Evolutionary conservation across 2,797 vertebrate genomes (phyloP).

Genomic region (Chrysolophus pictus): DNA sequence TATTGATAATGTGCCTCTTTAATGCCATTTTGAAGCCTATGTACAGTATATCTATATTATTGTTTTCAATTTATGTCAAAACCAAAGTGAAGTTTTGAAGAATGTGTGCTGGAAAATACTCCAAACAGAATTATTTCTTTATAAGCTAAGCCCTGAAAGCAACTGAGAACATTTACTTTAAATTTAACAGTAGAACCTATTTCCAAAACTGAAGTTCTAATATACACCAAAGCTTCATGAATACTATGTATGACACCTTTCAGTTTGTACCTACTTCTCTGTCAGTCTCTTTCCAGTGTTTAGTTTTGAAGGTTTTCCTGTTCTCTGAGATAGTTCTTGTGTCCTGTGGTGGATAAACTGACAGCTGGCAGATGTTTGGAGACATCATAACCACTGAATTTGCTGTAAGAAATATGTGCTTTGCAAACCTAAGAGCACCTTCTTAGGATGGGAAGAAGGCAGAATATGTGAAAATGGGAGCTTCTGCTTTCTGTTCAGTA

Average conservation of each 20-base stretch:
- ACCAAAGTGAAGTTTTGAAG: conserved; percentile 58
- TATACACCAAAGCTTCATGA: neutral
- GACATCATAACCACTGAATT: neutral
- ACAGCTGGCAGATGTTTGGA: neutral
- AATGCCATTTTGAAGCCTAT: conserved; percentile 64
- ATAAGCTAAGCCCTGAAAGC: conserved; percentile 54
- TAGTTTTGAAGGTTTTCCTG: conserved; percentile 4
- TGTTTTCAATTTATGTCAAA: conserved; percentile 71
- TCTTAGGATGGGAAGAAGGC: neutral
- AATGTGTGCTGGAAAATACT: conserved; percentile 52
- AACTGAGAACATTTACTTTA: conserved; percentile 41
- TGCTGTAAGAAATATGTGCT: neutral
- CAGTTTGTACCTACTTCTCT: neutral
- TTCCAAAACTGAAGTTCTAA: conserved; percentile 17
- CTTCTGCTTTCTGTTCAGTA: neutral
- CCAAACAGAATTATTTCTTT: conserved; percentile 62
- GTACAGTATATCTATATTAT: conserved; percentile 66
- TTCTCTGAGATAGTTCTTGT: neutral
- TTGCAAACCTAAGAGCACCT: conserved; percentile 1
- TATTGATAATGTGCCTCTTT: conserved; percentile 74
- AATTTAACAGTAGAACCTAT: conserved; percentile 22
- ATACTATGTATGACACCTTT: neutral
- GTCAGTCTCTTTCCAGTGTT: neutral
- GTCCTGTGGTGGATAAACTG: conserved; percentile 13
- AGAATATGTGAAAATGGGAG: neutral